phyloP scores from a whole-genome alignment of 2,888 invertebrate genomes.

The Craniophora ligustri region DNA sequence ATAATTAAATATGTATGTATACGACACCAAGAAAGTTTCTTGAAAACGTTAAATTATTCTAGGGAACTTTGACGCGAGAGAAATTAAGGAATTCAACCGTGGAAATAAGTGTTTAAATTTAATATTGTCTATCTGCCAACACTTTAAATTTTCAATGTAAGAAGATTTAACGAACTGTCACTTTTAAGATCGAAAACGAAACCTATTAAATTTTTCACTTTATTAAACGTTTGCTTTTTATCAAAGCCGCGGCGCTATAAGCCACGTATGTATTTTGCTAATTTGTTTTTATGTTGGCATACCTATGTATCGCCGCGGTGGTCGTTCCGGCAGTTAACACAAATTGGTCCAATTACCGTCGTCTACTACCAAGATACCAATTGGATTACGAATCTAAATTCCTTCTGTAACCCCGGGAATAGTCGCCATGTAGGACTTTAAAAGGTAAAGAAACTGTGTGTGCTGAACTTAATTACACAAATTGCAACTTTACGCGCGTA shows the following conservation, averaged over 20 bases:
- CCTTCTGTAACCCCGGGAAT: slow-evolving; percentile 54
- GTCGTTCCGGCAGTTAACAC: slow-evolving; percentile 70
- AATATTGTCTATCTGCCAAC: slow-evolving; percentile 11
- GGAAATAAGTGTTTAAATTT: slow-evolving; percentile 1
- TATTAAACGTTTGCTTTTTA: slow-evolving; percentile 38
- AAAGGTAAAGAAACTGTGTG: slow-evolving; percentile 19
- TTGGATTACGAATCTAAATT: slow-evolving; percentile 73
- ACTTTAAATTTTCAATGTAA: slow-evolving; percentile 22
- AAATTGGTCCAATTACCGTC: slow-evolving; percentile 75
- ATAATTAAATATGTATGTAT: background rate
- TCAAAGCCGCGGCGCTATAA: slow-evolving; percentile 31
- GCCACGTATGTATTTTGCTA: slow-evolving; percentile 51
- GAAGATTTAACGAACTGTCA: slow-evolving; percentile 23
- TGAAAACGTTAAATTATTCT: background rate
- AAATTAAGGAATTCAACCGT: background rate
- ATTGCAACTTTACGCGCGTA: slow-evolving; percentile 43
- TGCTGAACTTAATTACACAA: slow-evolving; percentile 47
- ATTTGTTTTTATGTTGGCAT: slow-evolving; percentile 53
- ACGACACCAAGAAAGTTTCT: no score
- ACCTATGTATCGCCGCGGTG: slow-evolving; percentile 57
- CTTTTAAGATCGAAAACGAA: slow-evolving; percentile 26
- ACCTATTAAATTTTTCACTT: slow-evolving; percentile 26
- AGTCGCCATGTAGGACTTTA: slow-evolving; percentile 42
- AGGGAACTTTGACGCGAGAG: background rate
- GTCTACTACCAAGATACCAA: slow-evolving; percentile 68